phyloP scores from a whole-genome alignment of 2,888 invertebrate genomes.

The Xestia ashworthii region DNA sequence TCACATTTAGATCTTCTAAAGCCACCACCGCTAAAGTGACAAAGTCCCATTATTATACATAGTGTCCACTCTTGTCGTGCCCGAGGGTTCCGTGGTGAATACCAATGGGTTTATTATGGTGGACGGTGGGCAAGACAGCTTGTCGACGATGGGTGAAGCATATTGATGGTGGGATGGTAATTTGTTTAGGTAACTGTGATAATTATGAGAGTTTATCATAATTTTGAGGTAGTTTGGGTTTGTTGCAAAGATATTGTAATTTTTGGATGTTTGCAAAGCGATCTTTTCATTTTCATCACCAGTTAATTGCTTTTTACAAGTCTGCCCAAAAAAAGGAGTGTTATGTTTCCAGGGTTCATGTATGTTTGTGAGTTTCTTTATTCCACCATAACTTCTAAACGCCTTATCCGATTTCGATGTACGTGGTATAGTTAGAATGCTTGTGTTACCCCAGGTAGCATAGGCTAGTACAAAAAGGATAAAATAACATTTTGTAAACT shows the following conservation, averaged over 20 bases:
- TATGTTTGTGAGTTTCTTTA: too few relatives aligned
- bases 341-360: too few relatives aligned
- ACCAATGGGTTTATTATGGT: conserved; percentile 54
- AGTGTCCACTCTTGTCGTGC: conserved; percentile 54
- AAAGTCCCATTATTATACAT: conserved; percentile 57
- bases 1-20: conserved; percentile 1
- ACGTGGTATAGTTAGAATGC: too few relatives aligned
- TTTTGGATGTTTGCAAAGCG: background rate
- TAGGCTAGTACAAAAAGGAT: too few relatives aligned
- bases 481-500: too few relatives aligned
- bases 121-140: conserved; percentile 56
- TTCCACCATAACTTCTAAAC: too few relatives aligned
- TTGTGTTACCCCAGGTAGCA: too few relatives aligned
- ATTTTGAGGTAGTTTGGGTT: background rate
- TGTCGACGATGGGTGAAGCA: conserved; percentile 49
- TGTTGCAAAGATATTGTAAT: background rate
- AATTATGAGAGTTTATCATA: conserved; percentile 20
- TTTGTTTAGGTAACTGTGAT: conserved; percentile 26
- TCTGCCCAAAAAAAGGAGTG: too few relatives aligned
- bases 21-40: conserved; percentile 28
- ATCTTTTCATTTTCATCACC: background rate
- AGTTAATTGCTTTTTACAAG: too few relatives aligned
- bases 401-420: too few relatives aligned
- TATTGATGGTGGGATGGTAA: conserved; percentile 51
- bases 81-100: conserved; percentile 40